Conservation (phyloP, 2,113 vertebrate species). For the Brachypteracias leptosomus region DNA sequence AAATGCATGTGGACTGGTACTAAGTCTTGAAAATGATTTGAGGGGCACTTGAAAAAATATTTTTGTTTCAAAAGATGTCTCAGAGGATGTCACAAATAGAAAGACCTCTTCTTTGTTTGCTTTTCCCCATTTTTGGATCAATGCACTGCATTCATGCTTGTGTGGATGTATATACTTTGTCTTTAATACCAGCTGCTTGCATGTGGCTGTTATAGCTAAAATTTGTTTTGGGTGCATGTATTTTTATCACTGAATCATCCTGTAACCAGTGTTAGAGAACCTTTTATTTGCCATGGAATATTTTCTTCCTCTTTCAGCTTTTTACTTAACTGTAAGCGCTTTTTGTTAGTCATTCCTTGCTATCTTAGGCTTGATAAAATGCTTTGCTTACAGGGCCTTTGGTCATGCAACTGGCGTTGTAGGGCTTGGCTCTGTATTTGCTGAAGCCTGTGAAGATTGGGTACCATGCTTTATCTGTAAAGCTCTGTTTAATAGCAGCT, state of each 20-base stretch:
- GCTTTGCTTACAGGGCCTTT: background rate
- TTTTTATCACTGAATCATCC: background rate
- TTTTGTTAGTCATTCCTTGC: background rate
- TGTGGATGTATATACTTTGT: background rate
- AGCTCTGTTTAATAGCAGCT: background rate
- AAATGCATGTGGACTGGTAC: fast-evolving
- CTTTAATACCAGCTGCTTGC: background rate
- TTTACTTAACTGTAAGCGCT: background rate
- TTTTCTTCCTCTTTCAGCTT: background rate
- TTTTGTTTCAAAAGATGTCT: background rate
- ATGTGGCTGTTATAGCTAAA: background rate
- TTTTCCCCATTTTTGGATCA: background rate
- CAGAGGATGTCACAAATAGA: background rate
- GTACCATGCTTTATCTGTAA: background rate
- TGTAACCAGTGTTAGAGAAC: background rate
- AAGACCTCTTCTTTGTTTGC: background rate
- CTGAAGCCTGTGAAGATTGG: background rate
- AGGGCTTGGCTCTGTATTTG: background rate
- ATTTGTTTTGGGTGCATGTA: background rate
- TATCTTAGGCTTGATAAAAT: background rate
- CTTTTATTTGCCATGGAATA: background rate
- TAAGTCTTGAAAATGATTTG: background rate
- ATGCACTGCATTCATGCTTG: background rate
- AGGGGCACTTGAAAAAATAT: background rate
- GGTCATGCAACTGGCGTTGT: background rate